Percentiles rank a stretch among this genome's conserved stretches.
Evolutionary conservation across 2,888 invertebrate species (phyloP).

Genomic region (Aleiodes testaceus): DNA sequence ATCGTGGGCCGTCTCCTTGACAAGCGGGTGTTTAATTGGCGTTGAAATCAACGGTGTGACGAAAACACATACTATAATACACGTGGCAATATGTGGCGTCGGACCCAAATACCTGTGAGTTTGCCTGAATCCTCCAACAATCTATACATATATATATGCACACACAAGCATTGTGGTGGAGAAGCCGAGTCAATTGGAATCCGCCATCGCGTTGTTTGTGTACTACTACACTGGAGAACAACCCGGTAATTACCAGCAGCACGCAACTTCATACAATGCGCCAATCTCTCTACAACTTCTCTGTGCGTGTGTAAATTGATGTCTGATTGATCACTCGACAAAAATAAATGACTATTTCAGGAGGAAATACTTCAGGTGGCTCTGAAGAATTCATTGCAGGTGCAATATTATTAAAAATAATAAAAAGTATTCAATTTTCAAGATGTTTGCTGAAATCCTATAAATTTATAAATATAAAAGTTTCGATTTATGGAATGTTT

Average conservation of each 20-base stretch:
- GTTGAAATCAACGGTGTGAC: conserved; percentile 73
- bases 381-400: conserved; percentile 30
- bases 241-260: conserved; percentile 69
- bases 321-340: conserved; percentile 17
- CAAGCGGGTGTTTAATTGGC: conserved; percentile 74
- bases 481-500: conserved; percentile 1
- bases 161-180: conserved; percentile 37
- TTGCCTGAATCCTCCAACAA: conserved; percentile 62
- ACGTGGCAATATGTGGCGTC: conserved; percentile 62
- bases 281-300: background rate
- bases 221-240: conserved; percentile 60
- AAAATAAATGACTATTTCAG: conserved; percentile 1
- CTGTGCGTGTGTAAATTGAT: conserved; percentile 28
- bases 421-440: conserved; percentile 5
- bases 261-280: conserved; percentile 63
- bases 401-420: background rate
- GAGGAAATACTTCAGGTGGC: conserved; percentile 12
- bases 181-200: conserved; percentile 52
- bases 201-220: conserved; percentile 66
- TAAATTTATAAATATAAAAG: conserved; percentile 2
- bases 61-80: conserved; percentile 60
- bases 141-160: conserved; percentile 45
- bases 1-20: conserved; percentile 69
- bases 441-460: background rate
- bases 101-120: conserved; percentile 67